These are phyloP conservation scores for Drosophila yooni DNA, from an alignment of 2,888 invertebrate genomes.

Conservation along the genomic window DNA sequence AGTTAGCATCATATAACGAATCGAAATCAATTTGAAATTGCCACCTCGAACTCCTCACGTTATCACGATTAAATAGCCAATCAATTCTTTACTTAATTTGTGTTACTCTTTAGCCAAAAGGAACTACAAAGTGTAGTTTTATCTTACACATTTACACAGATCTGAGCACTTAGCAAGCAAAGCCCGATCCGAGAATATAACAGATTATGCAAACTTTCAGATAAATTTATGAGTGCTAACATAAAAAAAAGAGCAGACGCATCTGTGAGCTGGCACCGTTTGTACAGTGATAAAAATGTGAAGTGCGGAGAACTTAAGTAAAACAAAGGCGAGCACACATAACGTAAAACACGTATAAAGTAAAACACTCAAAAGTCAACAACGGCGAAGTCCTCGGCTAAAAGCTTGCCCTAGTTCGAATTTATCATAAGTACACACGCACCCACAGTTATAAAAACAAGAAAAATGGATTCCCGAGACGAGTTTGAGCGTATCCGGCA, in stretches of 20 bases:
- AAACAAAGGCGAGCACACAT: constrained; percentile 25
- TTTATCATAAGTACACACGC: constrained; percentile 38
- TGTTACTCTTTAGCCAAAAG: constrained; percentile 1
- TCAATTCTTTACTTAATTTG: constrained; percentile 7
- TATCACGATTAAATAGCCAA: background rate
- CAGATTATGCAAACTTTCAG: constrained; percentile 43
- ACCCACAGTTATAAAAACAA: constrained; percentile 30
- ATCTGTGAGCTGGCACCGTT: constrained; percentile 27
- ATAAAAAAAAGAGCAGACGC: constrained; percentile 12
- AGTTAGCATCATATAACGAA: constrained; percentile 40
- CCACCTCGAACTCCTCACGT: background rate
- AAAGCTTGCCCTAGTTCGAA: constrained; percentile 60
- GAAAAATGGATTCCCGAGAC: constrained; percentile 46
- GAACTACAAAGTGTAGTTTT: background rate
- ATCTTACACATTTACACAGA: constrained; percentile 43
- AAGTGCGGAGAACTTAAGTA: constrained; percentile 44
- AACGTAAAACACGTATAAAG: constrained; percentile 22
- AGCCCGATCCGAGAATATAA: background rate
- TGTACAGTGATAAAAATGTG: constrained; percentile 50
- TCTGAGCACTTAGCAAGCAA: constrained; percentile 4
- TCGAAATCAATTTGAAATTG: constrained; percentile 14
- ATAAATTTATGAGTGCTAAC: constrained; percentile 37
- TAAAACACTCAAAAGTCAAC: constrained; percentile 16
- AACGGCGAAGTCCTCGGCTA: constrained; percentile 26
- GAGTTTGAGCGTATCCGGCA: constrained; percentile 39